These are phyloP conservation scores for Neuroscelio doddi DNA, from an alignment of 2,888 invertebrate genomes.

Conservation along the genomic window DNA sequence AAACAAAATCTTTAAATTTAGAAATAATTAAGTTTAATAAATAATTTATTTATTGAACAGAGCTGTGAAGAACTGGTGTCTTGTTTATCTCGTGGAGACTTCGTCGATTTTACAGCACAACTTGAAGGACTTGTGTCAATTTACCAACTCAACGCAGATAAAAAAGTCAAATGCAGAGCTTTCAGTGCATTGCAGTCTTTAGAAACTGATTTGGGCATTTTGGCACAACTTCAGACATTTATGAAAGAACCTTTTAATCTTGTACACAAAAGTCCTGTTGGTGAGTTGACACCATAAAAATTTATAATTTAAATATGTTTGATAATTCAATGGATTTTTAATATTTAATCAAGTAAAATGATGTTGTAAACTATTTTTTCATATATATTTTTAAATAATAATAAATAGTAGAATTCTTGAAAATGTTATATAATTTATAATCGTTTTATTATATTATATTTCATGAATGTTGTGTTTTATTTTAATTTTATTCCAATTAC, in stretches of 20 bases:
- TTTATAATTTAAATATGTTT: conserved; percentile 5
- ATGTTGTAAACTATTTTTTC: no score
- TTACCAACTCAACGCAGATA: conserved; percentile 95
- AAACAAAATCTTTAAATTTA: no score
- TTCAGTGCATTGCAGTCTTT: conserved; percentile 93
- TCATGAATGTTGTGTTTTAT: no score
- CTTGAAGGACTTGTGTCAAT: conserved; percentile 93
- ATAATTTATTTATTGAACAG: conserved; percentile 69
- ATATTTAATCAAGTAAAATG: no score
- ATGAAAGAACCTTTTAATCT: conserved; percentile 83
- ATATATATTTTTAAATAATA: no score
- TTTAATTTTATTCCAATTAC: no score
- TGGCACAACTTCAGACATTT: conserved; percentile 85
- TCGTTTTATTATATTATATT: no score
- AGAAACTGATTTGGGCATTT: conserved; percentile 88
- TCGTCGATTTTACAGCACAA: conserved; percentile 92
- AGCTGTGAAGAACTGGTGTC: conserved; percentile 92
- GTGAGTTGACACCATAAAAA: conserved; percentile 70
- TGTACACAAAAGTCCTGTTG: conserved; percentile 92
- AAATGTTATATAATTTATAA: no score
- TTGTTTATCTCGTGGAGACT: conserved; percentile 88
- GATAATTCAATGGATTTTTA: no score
- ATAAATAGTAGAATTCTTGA: no score
- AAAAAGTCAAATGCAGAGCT: conserved; percentile 94
- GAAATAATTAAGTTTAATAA: neutral